Evolutionary conservation across 2,113 vertebrate species (phyloP).

Genomic region (Phainopepla nitens): DNA sequence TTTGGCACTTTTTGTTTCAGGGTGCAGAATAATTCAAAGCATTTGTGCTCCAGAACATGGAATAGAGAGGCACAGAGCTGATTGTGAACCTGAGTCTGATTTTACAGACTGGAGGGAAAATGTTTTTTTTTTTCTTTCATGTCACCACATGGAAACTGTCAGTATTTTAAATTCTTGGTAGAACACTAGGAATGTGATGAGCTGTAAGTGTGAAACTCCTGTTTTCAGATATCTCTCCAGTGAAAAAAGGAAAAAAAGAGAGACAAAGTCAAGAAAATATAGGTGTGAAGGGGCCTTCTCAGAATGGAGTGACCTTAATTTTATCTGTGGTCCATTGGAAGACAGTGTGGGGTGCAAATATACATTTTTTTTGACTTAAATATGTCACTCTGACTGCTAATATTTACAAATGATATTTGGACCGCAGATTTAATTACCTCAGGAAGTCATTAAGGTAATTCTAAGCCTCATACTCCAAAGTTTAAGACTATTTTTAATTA

Average conservation of each 20-base stretch:
- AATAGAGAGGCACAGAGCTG: not conserved
- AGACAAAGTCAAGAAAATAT: not conserved
- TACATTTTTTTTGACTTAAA: not conserved
- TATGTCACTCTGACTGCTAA: not conserved
- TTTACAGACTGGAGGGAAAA: not conserved
- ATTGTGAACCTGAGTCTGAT: not conserved
- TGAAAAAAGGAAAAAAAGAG: not conserved
- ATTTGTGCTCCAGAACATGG: not conserved
- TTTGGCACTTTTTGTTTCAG: not conserved
- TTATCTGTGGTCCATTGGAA: not conserved
- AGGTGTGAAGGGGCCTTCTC: not conserved
- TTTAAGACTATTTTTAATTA: not conserved
- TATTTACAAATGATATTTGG: not conserved
- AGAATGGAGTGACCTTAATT: not conserved
- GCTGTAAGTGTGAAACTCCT: constrained; percentile 2
- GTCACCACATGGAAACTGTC: not conserved
- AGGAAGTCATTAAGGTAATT: not conserved
- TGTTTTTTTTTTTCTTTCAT: not conserved
- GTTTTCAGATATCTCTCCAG: not conserved
- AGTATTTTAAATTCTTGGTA: not conserved
- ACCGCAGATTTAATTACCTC: not conserved
- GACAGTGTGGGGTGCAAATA: not conserved
- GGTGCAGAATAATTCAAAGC: not conserved
- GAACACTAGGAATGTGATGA: not conserved
- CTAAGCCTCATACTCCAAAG: not conserved